Percentiles rank a stretch among this genome's conserved stretches.
Evolutionary conservation across 2,113 vertebrate species (phyloP).

Genomic region (Theropithecus gelada): DNA sequence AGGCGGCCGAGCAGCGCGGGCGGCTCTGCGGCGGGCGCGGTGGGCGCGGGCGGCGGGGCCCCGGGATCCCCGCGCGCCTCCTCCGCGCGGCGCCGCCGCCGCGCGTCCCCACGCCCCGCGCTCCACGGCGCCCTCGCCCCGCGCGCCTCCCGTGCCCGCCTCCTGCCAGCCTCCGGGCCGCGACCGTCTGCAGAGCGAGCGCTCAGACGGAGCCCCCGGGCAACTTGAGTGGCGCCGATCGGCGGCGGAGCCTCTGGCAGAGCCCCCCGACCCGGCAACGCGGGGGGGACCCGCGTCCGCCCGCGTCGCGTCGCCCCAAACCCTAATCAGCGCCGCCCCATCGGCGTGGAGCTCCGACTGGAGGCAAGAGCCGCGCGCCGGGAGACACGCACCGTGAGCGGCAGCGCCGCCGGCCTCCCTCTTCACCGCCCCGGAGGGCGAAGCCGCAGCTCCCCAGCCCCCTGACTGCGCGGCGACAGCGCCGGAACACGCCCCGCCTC

Average conservation of each 20-base stretch:
- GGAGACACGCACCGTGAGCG: slow-evolving; percentile 31
- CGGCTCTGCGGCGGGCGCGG: slow-evolving; percentile 72
- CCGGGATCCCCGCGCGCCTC: slow-evolving; percentile 77
- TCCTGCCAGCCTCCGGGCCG: slow-evolving; percentile 39
- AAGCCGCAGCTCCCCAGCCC: background rate
- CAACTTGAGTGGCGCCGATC: slow-evolving; percentile 31
- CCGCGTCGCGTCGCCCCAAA: background rate
- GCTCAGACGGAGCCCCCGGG: slow-evolving; percentile 70
- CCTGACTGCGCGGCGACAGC: background rate
- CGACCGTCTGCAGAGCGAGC: slow-evolving; percentile 65
- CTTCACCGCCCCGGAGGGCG: slow-evolving; percentile 28
- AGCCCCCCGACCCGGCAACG: background rate
- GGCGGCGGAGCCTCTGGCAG: background rate
- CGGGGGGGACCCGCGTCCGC: background rate
- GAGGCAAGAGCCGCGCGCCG: slow-evolving; percentile 10
- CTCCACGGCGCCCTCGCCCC: slow-evolving; percentile 64
- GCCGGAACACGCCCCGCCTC: background rate
- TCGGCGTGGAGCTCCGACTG: background rate
- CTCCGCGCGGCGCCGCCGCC: slow-evolving; percentile 66
- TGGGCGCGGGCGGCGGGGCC: slow-evolving; percentile 75
- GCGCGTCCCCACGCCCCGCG: slow-evolving; percentile 67
- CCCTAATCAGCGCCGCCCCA: background rate
- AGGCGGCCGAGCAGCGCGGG: slow-evolving; percentile 54
- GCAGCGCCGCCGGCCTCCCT: slow-evolving; percentile 41
- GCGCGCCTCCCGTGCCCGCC: slow-evolving; percentile 62